A percentile compares a stretch with the other conserved stretches of the same genome.
Evolutionary conservation across 2,113 vertebrate species (phyloP).

Genomic region (Apteryx mantelli): DNA sequence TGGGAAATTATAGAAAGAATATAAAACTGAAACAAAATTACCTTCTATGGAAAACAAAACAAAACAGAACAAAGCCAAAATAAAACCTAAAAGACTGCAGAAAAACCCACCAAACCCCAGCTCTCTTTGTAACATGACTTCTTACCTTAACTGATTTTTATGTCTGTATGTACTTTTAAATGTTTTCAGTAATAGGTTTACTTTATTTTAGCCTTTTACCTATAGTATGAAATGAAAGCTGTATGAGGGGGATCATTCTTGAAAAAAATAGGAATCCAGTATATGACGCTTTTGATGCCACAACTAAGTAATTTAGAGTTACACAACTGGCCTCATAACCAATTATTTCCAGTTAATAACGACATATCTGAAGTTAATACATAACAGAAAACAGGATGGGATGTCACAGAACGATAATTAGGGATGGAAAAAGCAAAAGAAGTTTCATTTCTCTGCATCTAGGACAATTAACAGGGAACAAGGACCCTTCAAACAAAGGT

Average conservation of each 20-base stretch:
- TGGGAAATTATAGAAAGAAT: not conserved
- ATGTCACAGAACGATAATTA: not conserved
- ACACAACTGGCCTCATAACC: not conserved
- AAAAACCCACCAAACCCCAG: not conserved
- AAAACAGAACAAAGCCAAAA: too few relatives aligned
- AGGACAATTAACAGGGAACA: not conserved
- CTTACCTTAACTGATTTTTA: not conserved
- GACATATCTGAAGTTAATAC: not conserved
- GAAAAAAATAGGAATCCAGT: not conserved
- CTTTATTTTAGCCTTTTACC: not conserved
- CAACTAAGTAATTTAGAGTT: not conserved
- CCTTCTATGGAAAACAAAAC: not conserved
- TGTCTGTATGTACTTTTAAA: not conserved
- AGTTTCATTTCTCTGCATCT: not conserved
- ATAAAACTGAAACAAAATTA: not conserved
- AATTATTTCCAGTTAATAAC: not conserved
- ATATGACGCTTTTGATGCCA: not conserved
- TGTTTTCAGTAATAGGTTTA: not conserved
- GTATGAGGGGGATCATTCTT: not conserved
- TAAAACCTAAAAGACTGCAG: rapidly evolving
- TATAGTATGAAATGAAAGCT: not conserved
- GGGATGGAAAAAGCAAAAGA: not conserved
- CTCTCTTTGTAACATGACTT: not conserved
- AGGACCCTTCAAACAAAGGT: not conserved
- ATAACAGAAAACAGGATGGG: not conserved